These are phyloP conservation scores for Diplosoma virens DNA, from an alignment of 23 tunicate genomes.

Conservation along the genomic window DNA sequence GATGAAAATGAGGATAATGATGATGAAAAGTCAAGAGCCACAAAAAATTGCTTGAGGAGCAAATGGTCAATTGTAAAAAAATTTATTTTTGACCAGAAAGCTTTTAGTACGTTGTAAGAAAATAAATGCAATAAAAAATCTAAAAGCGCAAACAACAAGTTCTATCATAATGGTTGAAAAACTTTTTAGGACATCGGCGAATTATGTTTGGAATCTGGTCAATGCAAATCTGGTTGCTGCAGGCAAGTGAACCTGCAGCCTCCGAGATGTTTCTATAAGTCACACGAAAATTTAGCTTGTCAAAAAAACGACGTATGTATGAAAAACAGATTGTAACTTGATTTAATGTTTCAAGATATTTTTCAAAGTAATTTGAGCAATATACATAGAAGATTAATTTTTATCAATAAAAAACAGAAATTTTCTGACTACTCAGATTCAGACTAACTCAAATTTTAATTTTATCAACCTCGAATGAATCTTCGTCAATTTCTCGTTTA, in stretches of 20 bases:
- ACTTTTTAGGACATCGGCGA: constrained; percentile 25
- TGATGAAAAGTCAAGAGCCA: no score
- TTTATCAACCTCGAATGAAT: neutral
- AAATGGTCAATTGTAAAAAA: no score
- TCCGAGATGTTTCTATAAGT: constrained; percentile 5
- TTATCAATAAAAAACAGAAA: neutral
- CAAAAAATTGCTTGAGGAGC: no score
- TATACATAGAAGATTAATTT: neutral
- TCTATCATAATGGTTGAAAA: no score
- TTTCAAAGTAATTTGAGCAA: neutral
- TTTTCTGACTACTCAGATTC: neutral
- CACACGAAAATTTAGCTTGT: constrained; percentile 13
- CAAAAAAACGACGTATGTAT: constrained; percentile 33
- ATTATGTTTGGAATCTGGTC: constrained; percentile 29
- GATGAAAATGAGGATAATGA: no score
- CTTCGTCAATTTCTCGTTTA: neutral
- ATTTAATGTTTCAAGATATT: no score
- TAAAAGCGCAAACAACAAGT: no score
- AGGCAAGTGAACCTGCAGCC: neutral
- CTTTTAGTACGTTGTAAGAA: no score
- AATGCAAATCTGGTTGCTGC: constrained; percentile 35
- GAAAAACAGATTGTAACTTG: no score
- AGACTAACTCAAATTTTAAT: neutral
- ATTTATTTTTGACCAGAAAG: no score
- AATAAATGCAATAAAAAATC: no score